Evolutionary conservation across 2,797 vertebrate species (phyloP), one percentile per base, ranked within the genome.

Genomic region (Adrianichthys oophorus): DNA sequence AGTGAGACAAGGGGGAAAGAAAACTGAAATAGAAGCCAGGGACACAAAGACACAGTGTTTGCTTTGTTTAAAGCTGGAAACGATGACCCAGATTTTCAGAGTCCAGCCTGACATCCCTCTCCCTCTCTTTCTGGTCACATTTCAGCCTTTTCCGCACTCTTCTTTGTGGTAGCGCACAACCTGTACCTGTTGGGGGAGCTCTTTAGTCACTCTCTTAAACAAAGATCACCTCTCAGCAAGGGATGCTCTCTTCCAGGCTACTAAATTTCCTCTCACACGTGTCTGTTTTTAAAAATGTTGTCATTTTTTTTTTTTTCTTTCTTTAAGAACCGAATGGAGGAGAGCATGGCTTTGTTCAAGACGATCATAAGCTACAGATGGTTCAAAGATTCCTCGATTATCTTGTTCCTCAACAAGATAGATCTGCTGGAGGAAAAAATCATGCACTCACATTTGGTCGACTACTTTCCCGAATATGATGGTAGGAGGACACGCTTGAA

Each of bases 331-430:
- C 89, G 90, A 21, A 92, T 92, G 90, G 89, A 92, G 74, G 90
- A 93, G 41, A 93, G 92, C 80, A 90, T 89, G 83, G 91, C 90
- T 48, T 67, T 93, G 82, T 92, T 93, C 68, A 84, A 74, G 78
- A 92, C 90, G 0, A 92, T 92, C 76, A 87, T 91, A 62, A 87
- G 78, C 59, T 91, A 90, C 78, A 60, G 83, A 59, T 93, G 91
- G 92, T 92, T 93, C 57, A 66, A 72, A 56, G 42, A 86, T 0
- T 89, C 90, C 37, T 91, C 91, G 1, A 67, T 91, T 76, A 91
- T 93, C 68, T 76, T 93, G 72, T 92, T 93, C 65, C 85, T 93
- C 65, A 93, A 93, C 82, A 93, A 93, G 82, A 89, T 85, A 1
- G 92, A 93, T 54, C 70, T 92, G 26, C 76, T 93, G 70, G 70